These are phyloP conservation scores for Macrosiphum euphorbiae DNA, from an alignment of 2,888 invertebrate genomes.

Conservation along the genomic window DNA sequence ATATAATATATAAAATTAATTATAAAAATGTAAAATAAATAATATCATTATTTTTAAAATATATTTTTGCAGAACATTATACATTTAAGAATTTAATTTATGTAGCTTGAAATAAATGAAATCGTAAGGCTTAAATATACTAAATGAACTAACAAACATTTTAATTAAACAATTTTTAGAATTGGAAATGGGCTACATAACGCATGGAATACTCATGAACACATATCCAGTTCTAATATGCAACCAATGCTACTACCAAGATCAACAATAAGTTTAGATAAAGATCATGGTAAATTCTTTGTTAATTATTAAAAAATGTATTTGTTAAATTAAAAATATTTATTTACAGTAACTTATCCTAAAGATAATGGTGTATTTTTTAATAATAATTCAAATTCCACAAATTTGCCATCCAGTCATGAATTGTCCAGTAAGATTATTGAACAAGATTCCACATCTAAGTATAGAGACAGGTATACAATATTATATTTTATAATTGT, in stretches of 20 bases:
- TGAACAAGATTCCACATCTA: conserved; percentile 45
- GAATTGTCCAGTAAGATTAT: conserved; percentile 40
- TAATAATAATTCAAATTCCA: conserved; percentile 40
- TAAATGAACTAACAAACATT: neutral
- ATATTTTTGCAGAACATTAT: neutral
- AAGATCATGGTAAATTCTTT: conserved; percentile 34
- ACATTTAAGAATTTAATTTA: neutral
- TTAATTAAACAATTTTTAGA: conserved; percentile 25
- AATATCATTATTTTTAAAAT: neutral
- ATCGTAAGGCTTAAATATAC: neutral
- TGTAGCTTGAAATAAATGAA: neutral
- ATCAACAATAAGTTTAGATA: conserved; percentile 44
- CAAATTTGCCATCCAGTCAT: conserved; percentile 6
- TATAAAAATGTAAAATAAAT: too few species aligned
- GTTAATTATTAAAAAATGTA: neutral
- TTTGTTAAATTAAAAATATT: neutral
- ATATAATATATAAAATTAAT: too few species aligned
- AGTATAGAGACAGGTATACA: conserved; percentile 51
- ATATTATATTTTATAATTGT: neutral
- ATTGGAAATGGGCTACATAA: conserved; percentile 10
- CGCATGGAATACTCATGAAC: conserved; percentile 31
- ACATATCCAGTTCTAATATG: neutral
- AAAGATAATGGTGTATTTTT: conserved; percentile 35
- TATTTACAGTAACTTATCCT: conserved; percentile 33
- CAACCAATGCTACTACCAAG: conserved; percentile 48